phyloP scores from a whole-genome alignment of 2,113 vertebrate species.

The Pogona vitticeps region DNA sequence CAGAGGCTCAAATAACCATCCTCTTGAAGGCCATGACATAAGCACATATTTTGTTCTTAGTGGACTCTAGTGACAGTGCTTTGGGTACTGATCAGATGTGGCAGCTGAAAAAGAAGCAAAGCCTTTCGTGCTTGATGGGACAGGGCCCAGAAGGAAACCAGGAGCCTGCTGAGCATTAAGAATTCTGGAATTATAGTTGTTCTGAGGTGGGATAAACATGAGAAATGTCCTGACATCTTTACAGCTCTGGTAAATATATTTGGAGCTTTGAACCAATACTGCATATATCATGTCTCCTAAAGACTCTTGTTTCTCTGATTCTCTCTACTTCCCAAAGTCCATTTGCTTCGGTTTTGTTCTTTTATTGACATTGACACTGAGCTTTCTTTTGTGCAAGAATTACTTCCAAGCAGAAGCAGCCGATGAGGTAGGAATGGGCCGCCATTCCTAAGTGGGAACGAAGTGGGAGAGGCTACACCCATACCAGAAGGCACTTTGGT shows the following conservation, averaged over 20 bases:
- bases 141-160: constrained; percentile 26
- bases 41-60: not conserved
- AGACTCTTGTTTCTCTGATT: not conserved
- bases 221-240: constrained; percentile 22
- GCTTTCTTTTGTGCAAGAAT: not conserved
- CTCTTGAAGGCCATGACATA: not conserved
- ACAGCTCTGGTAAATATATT: constrained; percentile 37
- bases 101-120: constrained; percentile 22
- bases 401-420: not conserved
- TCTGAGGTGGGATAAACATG: constrained; percentile 34
- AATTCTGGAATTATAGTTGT: constrained; percentile 28
- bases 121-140: constrained; percentile 18
- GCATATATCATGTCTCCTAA: not conserved
- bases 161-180: constrained; percentile 27
- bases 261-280: constrained; percentile 17
- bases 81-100: not conserved
- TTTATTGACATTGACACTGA: constrained; percentile 6
- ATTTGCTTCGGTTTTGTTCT: not conserved
- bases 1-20: not conserved
- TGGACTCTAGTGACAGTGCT: constrained; percentile 9
- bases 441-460: no score
- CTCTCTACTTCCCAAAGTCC: constrained; percentile 25
- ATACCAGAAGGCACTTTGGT: not conserved
- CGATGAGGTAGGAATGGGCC: not conserved
- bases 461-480: not conserved